Evolutionary conservation across 2,888 invertebrate genomes (phyloP), one percentile per base, ranked within the genome.

Genomic region (Xanthorhoe spadicearia): DNA sequence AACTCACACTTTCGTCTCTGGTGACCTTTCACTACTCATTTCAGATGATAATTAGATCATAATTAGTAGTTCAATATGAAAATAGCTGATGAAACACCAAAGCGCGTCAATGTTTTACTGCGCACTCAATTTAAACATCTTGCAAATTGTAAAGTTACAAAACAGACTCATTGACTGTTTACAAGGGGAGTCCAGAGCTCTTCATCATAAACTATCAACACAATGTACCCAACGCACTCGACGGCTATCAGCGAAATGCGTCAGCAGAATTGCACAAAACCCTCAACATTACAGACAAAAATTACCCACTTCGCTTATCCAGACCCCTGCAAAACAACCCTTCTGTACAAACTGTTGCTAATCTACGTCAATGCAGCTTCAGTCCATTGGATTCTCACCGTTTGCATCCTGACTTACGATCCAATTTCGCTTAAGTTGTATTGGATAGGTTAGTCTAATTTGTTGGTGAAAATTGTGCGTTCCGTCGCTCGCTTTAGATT

Each of bases 171-270:
- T 68, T 66, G 69, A 66, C 62, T 69, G 77, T 80, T 80, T 75
- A 78, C 77, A 83, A 80, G 74, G 74, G 73, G 73, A 70, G 53
- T 17, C 61, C 51, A 63, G 64, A 62, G 72, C 85, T 85, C 88
- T 89, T 84, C 85, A 87, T 89, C 86, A 88, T 83, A 80, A 86
- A 88, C 89, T 86, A 86, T 88, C 85, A 90, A 89, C 86, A 88
- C 85, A 86, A 82, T 81, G 76, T 79, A 81, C 83, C 81, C 83
- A 85, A 83, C 83, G 82, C 78, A 83, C 84, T 87, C 81, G 76
- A 85, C 80, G 74, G 10, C 58, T 64, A 89, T 89, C 88, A 88
- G 82, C 76, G 83, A 87, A 88, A 91, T 92, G 92, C 90, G 91
- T 91, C 90, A 91, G 90, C 91, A 81, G 75, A 83, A 89, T 89